These are phyloP conservation scores for Malacosoma neustria DNA, from an alignment of 2,888 invertebrate species.

Conservation along the genomic window DNA sequence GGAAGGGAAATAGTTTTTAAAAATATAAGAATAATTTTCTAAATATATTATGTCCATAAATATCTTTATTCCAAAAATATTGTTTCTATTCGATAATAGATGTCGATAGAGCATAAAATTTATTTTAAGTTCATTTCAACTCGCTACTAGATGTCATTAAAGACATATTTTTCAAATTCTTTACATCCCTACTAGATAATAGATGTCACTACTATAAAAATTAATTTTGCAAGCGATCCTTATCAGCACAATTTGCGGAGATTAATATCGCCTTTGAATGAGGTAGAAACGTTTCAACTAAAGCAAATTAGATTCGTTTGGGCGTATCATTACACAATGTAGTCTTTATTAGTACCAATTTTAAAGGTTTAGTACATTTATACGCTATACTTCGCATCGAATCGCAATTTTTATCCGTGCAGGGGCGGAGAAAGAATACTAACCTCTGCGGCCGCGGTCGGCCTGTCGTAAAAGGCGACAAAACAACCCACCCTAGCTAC, in stretches of 20 bases:
- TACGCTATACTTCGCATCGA: neutral
- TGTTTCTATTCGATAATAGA: slow-evolving; percentile 1
- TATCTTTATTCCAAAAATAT: no score
- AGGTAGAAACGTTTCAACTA: slow-evolving; percentile 1
- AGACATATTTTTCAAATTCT: no score
- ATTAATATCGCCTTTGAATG: slow-evolving; percentile 23
- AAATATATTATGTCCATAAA: no score
- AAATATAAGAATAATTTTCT: no score
- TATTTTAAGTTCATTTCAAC: neutral
- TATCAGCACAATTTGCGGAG: slow-evolving; percentile 25
- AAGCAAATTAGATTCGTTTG: slow-evolving; percentile 2
- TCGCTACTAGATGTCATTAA: slow-evolving; percentile 15
- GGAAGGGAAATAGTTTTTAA: no score
- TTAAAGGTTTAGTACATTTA: neutral
- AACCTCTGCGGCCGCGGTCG: no score
- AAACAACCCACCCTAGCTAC: no score
- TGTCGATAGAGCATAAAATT: neutral
- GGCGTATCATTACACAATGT: slow-evolving; percentile 4
- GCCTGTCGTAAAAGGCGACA: no score
- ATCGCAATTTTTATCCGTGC: no score
- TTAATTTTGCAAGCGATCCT: slow-evolving; percentile 14
- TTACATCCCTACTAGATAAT: slow-evolving; percentile 10
- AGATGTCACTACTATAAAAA: slow-evolving; percentile 23
- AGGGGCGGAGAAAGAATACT: no score
- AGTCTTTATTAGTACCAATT: slow-evolving; percentile 6